These are phyloP conservation scores for Erebia aethiops DNA, from an alignment of 2,888 invertebrate genomes.

Conservation along the genomic window DNA sequence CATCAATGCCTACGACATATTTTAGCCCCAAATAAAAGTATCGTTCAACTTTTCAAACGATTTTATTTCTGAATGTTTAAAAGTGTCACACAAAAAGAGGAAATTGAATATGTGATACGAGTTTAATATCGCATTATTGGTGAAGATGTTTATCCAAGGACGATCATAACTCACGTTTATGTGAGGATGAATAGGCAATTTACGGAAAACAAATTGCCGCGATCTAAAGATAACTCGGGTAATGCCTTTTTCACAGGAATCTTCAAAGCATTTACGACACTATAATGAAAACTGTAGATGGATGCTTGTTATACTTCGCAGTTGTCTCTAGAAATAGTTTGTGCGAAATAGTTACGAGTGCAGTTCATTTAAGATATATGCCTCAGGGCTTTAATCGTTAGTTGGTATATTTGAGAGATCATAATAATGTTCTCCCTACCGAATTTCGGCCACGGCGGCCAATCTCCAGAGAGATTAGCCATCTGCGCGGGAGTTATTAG, in stretches of 20 bases:
- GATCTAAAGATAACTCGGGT: constrained; percentile 61
- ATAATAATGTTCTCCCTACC: too few relatives aligned
- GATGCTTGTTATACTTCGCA: not conserved
- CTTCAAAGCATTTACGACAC: constrained; percentile 26
- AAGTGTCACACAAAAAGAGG: not conserved
- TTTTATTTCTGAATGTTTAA: not conserved
- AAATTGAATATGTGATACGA: constrained; percentile 43
- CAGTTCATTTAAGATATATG: too few relatives aligned
- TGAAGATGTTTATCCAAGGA: constrained; percentile 47
- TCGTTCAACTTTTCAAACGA: not conserved
- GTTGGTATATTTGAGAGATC: too few relatives aligned
- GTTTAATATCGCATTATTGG: constrained; percentile 48
- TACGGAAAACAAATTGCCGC: constrained; percentile 64
- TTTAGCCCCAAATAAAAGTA: too few relatives aligned
- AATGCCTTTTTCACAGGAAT: constrained; percentile 30
- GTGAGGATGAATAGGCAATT: constrained; percentile 72
- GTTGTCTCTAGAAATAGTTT: not conserved
- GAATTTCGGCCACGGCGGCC: too few relatives aligned
- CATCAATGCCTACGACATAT: too few relatives aligned
- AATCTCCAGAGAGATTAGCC: too few relatives aligned
- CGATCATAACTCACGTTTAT: constrained; percentile 63
- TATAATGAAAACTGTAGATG: constrained; percentile 23
- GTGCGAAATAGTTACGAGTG: not conserved
- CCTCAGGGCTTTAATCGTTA: too few relatives aligned
- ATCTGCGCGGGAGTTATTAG: too few relatives aligned